Conservation (phyloP, 2,888 invertebrate species). For the Nebria salina region DNA sequence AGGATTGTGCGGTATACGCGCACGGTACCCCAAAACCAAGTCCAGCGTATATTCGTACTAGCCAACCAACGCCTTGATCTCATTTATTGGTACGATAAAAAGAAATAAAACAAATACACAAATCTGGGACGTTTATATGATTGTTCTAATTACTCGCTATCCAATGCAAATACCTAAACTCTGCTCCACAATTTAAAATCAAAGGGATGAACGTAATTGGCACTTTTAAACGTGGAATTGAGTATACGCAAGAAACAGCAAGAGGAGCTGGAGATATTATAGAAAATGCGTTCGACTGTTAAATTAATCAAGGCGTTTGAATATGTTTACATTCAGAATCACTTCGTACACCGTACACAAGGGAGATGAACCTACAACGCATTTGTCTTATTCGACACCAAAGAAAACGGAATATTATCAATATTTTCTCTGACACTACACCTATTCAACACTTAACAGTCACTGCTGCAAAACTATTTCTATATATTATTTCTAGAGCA, state of each 20-base stretch:
- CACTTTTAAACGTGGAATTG: background rate
- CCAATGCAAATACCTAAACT: too few species aligned
- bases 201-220: background rate
- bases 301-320: conserved; percentile 46
- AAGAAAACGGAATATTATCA: background rate
- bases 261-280: conserved; percentile 28
- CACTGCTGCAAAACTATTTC: background rate
- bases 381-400: conserved; percentile 20
- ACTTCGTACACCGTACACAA: conserved; percentile 25
- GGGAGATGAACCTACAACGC: conserved; percentile 19
- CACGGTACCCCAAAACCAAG: background rate
- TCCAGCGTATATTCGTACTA: background rate
- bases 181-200: too few species aligned
- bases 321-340: conserved; percentile 46
- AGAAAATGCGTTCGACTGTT: conserved; percentile 43
- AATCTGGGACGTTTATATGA: background rate
- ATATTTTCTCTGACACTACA: background rate
- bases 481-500: background rate
- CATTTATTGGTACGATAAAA: background rate
- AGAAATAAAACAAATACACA: background rate
- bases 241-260: background rate
- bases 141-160: background rate
- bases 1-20: background rate
- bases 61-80: background rate
- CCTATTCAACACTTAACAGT: background rate